Evolutionary conservation across 2,113 vertebrate genomes (phyloP), one percentile per base, ranked within the genome.

Genomic region (Macquaria australasica): DNA sequence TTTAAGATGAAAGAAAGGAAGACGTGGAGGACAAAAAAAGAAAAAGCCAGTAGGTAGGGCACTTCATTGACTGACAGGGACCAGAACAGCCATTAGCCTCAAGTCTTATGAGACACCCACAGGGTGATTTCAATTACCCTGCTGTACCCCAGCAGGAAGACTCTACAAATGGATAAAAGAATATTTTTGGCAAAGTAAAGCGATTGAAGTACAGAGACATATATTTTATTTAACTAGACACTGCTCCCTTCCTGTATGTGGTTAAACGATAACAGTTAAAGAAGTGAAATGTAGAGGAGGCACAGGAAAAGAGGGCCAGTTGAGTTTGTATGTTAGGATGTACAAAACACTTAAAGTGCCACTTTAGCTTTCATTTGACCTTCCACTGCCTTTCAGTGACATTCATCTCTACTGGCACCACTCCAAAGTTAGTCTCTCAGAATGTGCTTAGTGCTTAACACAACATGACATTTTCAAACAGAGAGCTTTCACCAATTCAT

Each of bases 41-140:
- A 60, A 48, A 77, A 70, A 81, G 70, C 21, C 55, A 64, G 63
- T 60, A 82, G 73, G 77, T 59, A 84, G 78, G 81, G 67, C 53
- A 31, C 82, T 60, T 79, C 75, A 77, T 58, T 94, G 94, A 94
- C 83, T 92, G 91, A 91, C 90, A 75, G 88, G 87, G 82, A 89
- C 88, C 85, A 71, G 91, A 84, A 80, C 81, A 69, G 79, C 89
- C 85, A 92, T 91, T 89, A 88, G 92, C 89, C 89, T 93, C 67
- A 53, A 92, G 89, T 90, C 90, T 83, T 87, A 75, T 78, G 86
- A 93, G 88, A 93, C 88, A 91, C 91, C 92, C 89, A 89, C 83
- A 67, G 91, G 89, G 88, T 80, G 87, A 90, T 93, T 92, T 94
- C 91, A 91, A 90, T 93, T 93, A 94, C 87, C 88, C 91, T 37